Percentiles rank a stretch among this genome's conserved stretches.
Conservation (phyloP, 1,140 invertebrate species). For the Rhynchophorus ferrugineus region DNA sequence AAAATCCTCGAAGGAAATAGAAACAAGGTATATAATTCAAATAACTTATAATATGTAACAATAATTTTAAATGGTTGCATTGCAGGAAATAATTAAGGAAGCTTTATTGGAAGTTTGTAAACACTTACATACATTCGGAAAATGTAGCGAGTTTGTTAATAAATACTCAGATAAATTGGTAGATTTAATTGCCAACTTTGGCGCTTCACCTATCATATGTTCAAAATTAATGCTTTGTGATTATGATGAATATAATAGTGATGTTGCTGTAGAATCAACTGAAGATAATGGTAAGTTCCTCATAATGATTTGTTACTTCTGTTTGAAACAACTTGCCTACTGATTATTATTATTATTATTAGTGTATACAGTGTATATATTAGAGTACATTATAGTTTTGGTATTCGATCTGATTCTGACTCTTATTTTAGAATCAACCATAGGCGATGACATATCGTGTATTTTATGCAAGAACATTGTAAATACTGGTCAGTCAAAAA, state of each 20-base stretch:
- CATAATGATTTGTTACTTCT: too few relatives aligned
- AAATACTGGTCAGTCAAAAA: too few relatives aligned
- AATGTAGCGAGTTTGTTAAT: background rate
- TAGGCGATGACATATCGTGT: too few relatives aligned
- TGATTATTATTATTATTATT: too few relatives aligned
- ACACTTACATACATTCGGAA: background rate
- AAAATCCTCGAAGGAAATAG: background rate
- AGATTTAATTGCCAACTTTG: background rate
- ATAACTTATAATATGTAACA: background rate
- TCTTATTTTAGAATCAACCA: too few relatives aligned
- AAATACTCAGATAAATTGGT: background rate
- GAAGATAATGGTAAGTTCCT: too few relatives aligned
- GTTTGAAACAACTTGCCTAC: too few relatives aligned
- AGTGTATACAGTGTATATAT: too few relatives aligned
- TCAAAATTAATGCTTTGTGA: background rate
- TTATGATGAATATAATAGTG: background rate
- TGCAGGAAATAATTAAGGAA: background rate
- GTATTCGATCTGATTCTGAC: too few relatives aligned
- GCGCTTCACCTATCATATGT: background rate
- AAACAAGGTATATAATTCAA: slow-evolving; percentile 2
- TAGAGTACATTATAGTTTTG: too few relatives aligned
- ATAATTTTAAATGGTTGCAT: background rate
- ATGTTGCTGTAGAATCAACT: too few relatives aligned
- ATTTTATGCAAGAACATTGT: too few relatives aligned
- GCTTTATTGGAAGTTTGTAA: background rate